phyloP scores from a whole-genome alignment of 2,797 vertebrate species.

The Eleutherodactylus coqui region DNA sequence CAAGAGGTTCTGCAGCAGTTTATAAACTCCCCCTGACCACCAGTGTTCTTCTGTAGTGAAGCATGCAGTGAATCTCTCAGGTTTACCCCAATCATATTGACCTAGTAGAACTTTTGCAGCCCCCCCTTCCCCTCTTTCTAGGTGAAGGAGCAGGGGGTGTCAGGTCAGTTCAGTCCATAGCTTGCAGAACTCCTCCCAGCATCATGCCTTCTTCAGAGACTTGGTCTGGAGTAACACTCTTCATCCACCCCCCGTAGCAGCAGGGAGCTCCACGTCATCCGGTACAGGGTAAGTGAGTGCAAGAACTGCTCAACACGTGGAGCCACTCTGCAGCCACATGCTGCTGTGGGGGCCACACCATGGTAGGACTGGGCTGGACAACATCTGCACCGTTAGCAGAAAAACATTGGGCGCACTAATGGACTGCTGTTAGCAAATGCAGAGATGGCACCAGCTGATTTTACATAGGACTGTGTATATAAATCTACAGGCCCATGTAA shows the following conservation, averaged over 20 bases:
- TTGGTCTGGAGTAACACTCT: not conserved
- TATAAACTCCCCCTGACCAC: no score
- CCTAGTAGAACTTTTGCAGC: not conserved
- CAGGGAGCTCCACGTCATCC: constrained; percentile 18
- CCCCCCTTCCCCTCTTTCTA: not conserved
- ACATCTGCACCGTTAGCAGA: not conserved
- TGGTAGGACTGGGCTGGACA: not conserved
- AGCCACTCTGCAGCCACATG: not conserved
- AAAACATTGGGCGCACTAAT: not conserved
- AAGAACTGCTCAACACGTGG: not conserved
- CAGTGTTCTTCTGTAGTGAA: not conserved
- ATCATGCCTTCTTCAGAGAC: constrained; percentile 25
- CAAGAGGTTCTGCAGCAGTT: not conserved
- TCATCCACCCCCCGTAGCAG: not conserved
- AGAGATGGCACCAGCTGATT: not conserved
- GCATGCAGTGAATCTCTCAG: not conserved
- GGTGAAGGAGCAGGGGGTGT: not conserved
- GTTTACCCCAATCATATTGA: not conserved
- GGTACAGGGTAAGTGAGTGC: not conserved
- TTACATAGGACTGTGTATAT: not conserved
- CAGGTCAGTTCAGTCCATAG: not conserved
- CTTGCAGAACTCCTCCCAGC: constrained; percentile 9
- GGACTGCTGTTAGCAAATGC: not conserved
- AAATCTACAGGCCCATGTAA: not conserved
- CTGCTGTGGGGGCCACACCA: not conserved